phyloP scores from a whole-genome alignment of 2,888 invertebrate genomes.

The Syrista parreyssii region DNA sequence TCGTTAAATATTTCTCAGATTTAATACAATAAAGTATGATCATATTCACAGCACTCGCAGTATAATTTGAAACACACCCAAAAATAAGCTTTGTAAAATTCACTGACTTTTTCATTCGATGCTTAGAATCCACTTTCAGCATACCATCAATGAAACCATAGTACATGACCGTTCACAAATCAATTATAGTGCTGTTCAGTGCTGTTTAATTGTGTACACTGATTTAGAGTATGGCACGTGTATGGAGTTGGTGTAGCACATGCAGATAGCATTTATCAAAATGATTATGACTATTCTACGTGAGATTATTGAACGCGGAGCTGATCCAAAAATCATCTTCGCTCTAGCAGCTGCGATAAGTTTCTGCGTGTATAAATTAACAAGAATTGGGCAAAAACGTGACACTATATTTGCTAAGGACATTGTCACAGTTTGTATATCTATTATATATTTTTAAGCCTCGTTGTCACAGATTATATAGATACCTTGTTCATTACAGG shows the following conservation, averaged over 20 bases:
- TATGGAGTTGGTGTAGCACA: background rate
- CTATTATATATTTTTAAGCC: background rate
- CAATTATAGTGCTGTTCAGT: too few relatives aligned
- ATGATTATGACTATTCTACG: background rate
- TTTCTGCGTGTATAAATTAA: background rate
- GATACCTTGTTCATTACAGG: background rate
- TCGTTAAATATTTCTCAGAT: too few relatives aligned
- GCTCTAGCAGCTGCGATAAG: background rate
- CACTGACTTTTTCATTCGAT: too few relatives aligned
- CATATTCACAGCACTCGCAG: too few relatives aligned
- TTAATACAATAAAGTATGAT: too few relatives aligned
- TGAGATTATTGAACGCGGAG: background rate
- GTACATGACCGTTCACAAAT: too few relatives aligned
- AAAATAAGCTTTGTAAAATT: too few relatives aligned
- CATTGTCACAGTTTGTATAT: background rate
- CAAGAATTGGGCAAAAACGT: background rate
- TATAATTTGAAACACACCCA: too few relatives aligned
- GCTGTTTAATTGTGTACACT: too few relatives aligned
- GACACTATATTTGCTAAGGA: background rate
- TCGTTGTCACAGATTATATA: background rate
- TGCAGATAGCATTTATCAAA: background rate
- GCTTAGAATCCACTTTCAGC: too few relatives aligned
- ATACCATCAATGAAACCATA: too few relatives aligned
- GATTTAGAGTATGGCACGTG: too few relatives aligned
- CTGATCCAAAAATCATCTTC: background rate